phyloP scores from a whole-genome alignment of 2,888 invertebrate genomes.

The Miltochrista miniata region DNA sequence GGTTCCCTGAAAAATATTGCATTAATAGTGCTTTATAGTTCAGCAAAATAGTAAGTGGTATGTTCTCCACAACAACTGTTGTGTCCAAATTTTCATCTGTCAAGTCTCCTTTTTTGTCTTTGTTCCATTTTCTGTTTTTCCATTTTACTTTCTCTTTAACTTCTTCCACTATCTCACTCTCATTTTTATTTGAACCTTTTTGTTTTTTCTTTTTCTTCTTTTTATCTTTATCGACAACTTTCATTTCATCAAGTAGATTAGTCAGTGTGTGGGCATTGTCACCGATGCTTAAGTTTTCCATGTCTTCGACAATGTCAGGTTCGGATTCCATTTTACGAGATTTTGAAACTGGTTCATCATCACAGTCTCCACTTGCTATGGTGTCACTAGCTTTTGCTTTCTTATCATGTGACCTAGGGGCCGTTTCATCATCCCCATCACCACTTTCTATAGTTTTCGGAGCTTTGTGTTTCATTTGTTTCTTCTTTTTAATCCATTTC shows the following conservation, averaged over 20 bases:
- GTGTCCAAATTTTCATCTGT: conserved; percentile 36
- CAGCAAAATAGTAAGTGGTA: conserved; percentile 60
- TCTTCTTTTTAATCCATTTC: conserved; percentile 55
- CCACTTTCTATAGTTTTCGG: conserved; percentile 18
- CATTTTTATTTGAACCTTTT: conserved; percentile 28
- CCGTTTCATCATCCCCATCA: conserved; percentile 50
- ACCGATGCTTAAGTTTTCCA: conserved; percentile 68
- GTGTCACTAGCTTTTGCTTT: conserved; percentile 39
- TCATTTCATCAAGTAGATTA: conserved; percentile 69
- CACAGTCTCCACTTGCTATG: no score
- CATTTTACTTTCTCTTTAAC: conserved; percentile 63
- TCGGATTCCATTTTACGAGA: conserved; percentile 49
- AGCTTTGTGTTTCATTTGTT: conserved; percentile 35
- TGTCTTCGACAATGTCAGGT: conserved; percentile 59
- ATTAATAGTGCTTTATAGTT: conserved; percentile 57
- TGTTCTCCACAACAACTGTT: conserved; percentile 62
- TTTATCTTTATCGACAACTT: conserved; percentile 64
- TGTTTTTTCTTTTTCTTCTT: conserved; percentile 50
- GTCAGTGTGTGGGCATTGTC: conserved; percentile 69
- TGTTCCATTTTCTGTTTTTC: conserved; percentile 72
- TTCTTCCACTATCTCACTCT: conserved; percentile 41
- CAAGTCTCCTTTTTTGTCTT: conserved; percentile 54
- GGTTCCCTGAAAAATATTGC: conserved; percentile 64
- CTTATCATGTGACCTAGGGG: conserved; percentile 48
- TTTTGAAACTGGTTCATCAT: conserved; percentile 49